Percentiles rank a stretch among this genome's conserved stretches.
These are phyloP conservation scores for Ardeotis arabs DNA, from an alignment of 2,113 vertebrate species.

Conservation along the genomic window DNA sequence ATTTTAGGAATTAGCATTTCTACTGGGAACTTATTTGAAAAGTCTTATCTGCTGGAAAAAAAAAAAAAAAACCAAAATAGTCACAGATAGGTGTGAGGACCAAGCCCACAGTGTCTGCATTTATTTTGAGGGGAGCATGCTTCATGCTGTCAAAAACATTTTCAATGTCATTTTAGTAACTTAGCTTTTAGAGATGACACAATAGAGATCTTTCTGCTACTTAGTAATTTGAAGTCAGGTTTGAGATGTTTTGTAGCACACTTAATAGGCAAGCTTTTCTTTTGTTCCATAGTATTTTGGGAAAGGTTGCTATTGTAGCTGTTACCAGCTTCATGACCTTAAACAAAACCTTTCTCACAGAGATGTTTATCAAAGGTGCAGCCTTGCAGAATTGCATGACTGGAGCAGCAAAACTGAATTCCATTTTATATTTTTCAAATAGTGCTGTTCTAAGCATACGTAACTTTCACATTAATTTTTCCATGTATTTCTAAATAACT, in stretches of 20 bases:
- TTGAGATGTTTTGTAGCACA: not conserved
- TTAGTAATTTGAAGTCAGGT: not conserved
- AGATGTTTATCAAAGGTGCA: not conserved
- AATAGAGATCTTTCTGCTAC: not conserved
- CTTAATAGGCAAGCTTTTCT: not conserved
- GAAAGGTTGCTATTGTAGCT: not conserved
- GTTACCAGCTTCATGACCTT: not conserved
- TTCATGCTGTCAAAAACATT: not conserved
- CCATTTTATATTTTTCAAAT: not conserved
- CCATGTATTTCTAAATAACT: not conserved
- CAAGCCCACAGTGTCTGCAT: not conserved
- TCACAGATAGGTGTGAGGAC: not conserved
- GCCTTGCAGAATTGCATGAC: not conserved
- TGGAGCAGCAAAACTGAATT: not conserved
- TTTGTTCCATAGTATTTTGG: not conserved
- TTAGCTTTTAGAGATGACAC: not conserved
- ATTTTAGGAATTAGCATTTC: not conserved
- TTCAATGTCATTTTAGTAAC: not conserved
- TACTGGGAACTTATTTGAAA: not conserved
- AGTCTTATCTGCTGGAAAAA: not conserved
- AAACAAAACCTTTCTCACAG: not conserved
- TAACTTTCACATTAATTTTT: not conserved
- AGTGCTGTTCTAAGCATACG: not conserved
- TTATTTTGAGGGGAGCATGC: not conserved
- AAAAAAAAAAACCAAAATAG: not conserved